These are phyloP conservation scores for Plodia interpunctella DNA, from an alignment of 1,140 invertebrate species.

Conservation along the genomic window DNA sequence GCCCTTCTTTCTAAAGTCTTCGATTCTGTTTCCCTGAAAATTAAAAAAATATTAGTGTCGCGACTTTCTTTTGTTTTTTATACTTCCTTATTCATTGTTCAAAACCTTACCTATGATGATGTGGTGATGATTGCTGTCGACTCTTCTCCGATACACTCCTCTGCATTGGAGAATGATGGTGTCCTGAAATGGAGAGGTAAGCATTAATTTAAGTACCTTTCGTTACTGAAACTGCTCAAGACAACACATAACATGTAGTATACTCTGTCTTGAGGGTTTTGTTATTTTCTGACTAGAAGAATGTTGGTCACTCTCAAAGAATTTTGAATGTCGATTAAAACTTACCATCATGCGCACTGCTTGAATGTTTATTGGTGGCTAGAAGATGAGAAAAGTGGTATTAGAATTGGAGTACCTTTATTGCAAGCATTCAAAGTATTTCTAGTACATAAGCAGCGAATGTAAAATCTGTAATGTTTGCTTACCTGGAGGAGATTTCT, in stretches of 20 bases:
- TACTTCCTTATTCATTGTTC: no score
- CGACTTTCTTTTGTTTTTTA: no score
- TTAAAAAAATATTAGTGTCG: conserved; percentile 3
- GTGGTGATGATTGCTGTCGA: conserved; percentile 61
- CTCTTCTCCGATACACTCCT: conserved; percentile 80
- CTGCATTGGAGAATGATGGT: conserved; percentile 75
- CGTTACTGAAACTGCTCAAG: no score
- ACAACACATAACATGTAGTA: no score
- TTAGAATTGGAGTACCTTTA: no score
- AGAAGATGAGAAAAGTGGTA: conserved; percentile 6
- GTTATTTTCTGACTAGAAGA: no score
- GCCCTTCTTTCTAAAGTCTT: conserved; percentile 55
- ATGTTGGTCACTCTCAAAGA: no score
- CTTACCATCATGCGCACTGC: neutral
- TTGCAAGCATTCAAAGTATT: no score
- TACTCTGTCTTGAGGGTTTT: no score
- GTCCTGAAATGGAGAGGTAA: conserved; percentile 36
- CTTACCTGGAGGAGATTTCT: conserved; percentile 75
- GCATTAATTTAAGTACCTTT: neutral
- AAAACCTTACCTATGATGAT: conserved; percentile 50
- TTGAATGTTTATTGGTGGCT: neutral
- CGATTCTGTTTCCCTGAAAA: conserved; percentile 51
- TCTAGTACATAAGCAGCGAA: no score
- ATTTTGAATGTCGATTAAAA: neutral
- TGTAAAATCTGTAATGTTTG: neutral